Evolutionary conservation across 2,797 vertebrate species (phyloP).

Genomic region (Malacoraja senta): DNA sequence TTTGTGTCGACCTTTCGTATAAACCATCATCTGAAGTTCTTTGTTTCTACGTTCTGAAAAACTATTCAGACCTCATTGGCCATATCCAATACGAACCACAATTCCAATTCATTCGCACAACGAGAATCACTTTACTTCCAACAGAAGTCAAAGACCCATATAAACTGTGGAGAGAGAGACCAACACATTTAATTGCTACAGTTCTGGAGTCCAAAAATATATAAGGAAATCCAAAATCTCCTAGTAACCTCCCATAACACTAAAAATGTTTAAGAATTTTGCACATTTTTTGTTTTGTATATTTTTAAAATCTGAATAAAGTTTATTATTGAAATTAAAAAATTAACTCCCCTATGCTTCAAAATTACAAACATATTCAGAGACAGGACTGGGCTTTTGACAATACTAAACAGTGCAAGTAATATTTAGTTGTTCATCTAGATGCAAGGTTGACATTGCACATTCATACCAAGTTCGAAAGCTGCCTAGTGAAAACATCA

Average conservation of each 20-base stretch:
- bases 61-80: neutral
- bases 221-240: neutral
- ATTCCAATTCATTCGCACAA: neutral
- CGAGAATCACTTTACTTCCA: neutral
- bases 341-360: too few species aligned
- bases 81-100: neutral
- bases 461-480: neutral
- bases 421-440: neutral
- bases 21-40: too few species aligned
- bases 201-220: neutral
- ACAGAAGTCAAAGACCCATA: neutral
- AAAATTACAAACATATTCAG: too few species aligned
- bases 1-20: too few species aligned
- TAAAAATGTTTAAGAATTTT: too few species aligned
- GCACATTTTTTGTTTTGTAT: too few species aligned
- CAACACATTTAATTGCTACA: neutral
- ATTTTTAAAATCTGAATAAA: too few species aligned
- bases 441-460: neutral
- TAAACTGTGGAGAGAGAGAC: neutral
- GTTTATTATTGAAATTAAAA: too few species aligned
- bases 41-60: neutral
- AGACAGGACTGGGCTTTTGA: neutral
- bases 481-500: neutral
- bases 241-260: too few species aligned
- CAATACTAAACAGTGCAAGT: neutral